phyloP scores from a whole-genome alignment of 2,888 invertebrate genomes.

The Archips xylosteana region DNA sequence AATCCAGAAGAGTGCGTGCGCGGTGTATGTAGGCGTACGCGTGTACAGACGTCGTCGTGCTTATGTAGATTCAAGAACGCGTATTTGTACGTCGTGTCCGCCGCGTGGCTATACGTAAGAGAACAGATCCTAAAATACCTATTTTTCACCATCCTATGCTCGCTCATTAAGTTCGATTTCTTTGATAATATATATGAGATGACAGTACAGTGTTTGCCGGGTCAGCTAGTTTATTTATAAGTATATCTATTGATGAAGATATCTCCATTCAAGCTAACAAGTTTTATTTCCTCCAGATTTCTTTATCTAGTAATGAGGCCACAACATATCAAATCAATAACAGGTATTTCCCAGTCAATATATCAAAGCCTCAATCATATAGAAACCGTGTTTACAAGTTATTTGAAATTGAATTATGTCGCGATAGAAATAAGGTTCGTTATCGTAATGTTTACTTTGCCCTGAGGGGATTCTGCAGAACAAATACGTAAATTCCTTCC shows the following conservation, averaged over 20 bases:
- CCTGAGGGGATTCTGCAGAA: constrained; percentile 23
- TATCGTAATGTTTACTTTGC: neutral
- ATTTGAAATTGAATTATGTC: constrained; percentile 2
- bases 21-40: too few species aligned
- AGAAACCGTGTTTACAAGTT: neutral
- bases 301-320: neutral
- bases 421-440: constrained; percentile 12
- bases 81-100: too few species aligned
- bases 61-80: too few species aligned
- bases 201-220: too few species aligned
- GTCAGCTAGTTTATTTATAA: too few species aligned
- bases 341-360: constrained; percentile 11
- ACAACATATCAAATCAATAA: constrained; percentile 17
- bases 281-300: neutral
- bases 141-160: too few species aligned
- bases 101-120: too few species aligned
- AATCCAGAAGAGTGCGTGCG: too few species aligned
- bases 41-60: too few species aligned
- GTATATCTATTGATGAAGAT: neutral
- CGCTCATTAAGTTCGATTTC: too few species aligned
- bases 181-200: too few species aligned
- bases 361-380: constrained; percentile 12
- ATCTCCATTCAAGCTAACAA: neutral
- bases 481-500: constrained; percentile 43
- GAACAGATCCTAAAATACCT: too few species aligned